Percentiles rank a stretch among this genome's conserved stretches.
These are phyloP conservation scores for Brachyhypopomus occidentalis DNA, from an alignment of 2,113 vertebrate genomes.

Conservation along the genomic window DNA sequence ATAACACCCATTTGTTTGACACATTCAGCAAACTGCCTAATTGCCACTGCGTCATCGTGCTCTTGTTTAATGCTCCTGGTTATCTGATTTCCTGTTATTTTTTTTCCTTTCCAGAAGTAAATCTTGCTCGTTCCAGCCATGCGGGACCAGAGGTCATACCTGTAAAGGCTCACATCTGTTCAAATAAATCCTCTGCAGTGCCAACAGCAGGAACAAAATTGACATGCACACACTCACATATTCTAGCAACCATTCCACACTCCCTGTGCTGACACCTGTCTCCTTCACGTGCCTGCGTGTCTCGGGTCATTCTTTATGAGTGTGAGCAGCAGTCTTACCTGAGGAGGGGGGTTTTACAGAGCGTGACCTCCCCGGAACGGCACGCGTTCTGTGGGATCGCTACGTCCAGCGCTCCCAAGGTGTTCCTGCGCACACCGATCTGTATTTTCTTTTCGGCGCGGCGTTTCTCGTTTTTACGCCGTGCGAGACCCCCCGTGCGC, in stretches of 20 bases:
- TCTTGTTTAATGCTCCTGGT: background rate
- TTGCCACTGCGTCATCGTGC: background rate
- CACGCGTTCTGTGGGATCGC: slow-evolving; percentile 66
- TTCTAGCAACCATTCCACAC: slow-evolving; percentile 52
- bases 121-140: slow-evolving; percentile 68
- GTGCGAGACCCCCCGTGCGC: slow-evolving; percentile 62
- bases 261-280: slow-evolving; percentile 72
- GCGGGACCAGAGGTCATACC: slow-evolving; percentile 67
- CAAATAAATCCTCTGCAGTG: slow-evolving; percentile 71
- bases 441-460: slow-evolving; percentile 53
- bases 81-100: slow-evolving; percentile 45
- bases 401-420: slow-evolving; percentile 62
- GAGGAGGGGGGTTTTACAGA: slow-evolving; percentile 68
- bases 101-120: slow-evolving; percentile 70
- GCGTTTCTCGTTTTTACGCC: slow-evolving; percentile 57
- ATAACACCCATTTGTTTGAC: background rate
- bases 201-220: slow-evolving; percentile 68
- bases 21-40: background rate
- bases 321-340: slow-evolving; percentile 51
- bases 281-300: slow-evolving; percentile 58
- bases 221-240: slow-evolving; percentile 29
- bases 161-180: slow-evolving; percentile 74
- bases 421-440: slow-evolving; percentile 56
- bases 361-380: slow-evolving; percentile 65
- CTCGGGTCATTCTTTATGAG: slow-evolving; percentile 60